A percentile compares a stretch with the other conserved stretches of the same genome.
phyloP scores from a whole-genome alignment of 1,140 invertebrate species.

The Dendroctonus ponderosae region DNA sequence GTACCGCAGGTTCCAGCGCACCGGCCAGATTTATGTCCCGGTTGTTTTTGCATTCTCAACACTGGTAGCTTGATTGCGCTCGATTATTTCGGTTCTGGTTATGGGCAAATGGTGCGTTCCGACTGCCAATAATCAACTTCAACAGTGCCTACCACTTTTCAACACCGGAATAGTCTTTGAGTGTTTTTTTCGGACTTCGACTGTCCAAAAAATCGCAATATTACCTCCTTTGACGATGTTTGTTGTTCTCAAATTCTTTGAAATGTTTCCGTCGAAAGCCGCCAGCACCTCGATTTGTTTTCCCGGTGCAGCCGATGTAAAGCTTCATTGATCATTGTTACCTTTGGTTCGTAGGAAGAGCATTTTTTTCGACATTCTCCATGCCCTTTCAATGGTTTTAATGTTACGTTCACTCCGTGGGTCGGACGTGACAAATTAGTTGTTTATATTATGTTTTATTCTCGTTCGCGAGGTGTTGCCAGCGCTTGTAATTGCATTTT shows the following conservation, averaged over 20 bases:
- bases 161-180: too few relatives aligned
- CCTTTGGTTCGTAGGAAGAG: constrained; percentile 22
- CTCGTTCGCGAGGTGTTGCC: constrained; percentile 26
- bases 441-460: constrained; percentile 33
- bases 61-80: constrained; percentile 33
- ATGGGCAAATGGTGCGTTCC: not conserved
- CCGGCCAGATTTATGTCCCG: constrained; percentile 31
- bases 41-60: constrained; percentile 22
- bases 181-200: too few relatives aligned
- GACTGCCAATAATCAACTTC: too few relatives aligned
- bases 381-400: constrained; percentile 27
- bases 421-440: constrained; percentile 30
- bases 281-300: not conserved
- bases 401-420: constrained; percentile 25
- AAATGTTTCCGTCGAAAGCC: not conserved
- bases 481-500: constrained; percentile 28
- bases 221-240: too few relatives aligned
- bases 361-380: constrained; percentile 24
- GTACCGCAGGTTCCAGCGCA: constrained; percentile 20
- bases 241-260: too few relatives aligned
- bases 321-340: constrained; percentile 25
- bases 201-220: too few relatives aligned
- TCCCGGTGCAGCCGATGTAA: not conserved
- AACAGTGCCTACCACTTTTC: too few relatives aligned
- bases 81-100: constrained; percentile 19